These are phyloP conservation scores for Syngnathus floridae DNA, from an alignment of 2,113 vertebrate species.

Conservation along the genomic window DNA sequence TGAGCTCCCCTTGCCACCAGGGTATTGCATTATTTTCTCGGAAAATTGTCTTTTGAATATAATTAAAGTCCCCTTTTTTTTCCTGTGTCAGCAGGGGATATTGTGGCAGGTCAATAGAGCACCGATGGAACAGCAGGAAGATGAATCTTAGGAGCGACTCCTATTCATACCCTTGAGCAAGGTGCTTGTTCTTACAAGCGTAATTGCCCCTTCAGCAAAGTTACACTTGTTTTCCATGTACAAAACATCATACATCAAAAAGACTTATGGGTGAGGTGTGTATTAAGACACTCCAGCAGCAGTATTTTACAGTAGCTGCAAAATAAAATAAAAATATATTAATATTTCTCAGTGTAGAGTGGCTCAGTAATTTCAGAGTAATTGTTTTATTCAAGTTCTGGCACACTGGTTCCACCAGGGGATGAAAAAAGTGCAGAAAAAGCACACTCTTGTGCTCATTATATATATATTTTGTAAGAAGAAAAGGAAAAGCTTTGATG, in stretches of 20 bases:
- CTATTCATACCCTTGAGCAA: conserved; percentile 61
- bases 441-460: conserved; percentile 41
- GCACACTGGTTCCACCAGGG: conserved; percentile 35
- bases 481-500: conserved; percentile 29
- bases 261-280: conserved; percentile 36
- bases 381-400: conserved; percentile 57
- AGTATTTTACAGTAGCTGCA: conserved; percentile 32
- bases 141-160: conserved; percentile 50
- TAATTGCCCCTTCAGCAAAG: conserved; percentile 59
- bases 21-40: conserved; percentile 40
- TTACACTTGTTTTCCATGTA: conserved; percentile 43
- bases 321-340: conserved; percentile 19
- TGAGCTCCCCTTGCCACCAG: conserved; percentile 57
- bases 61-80: conserved; percentile 54
- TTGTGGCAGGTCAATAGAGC: conserved; percentile 44
- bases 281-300: conserved; percentile 51
- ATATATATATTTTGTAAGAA: conserved; percentile 38
- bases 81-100: conserved; percentile 48
- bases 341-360: conserved; percentile 44
- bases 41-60: conserved; percentile 51
- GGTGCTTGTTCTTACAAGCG: conserved; percentile 45
- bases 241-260: conserved; percentile 38
- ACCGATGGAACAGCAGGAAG: conserved; percentile 52
- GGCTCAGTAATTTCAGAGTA: conserved; percentile 53
- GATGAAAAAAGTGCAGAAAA: conserved; percentile 42